Base-by-base conservation (phyloP, 1,140 invertebrate species). In the Wiebesia pumilae region DNA sequence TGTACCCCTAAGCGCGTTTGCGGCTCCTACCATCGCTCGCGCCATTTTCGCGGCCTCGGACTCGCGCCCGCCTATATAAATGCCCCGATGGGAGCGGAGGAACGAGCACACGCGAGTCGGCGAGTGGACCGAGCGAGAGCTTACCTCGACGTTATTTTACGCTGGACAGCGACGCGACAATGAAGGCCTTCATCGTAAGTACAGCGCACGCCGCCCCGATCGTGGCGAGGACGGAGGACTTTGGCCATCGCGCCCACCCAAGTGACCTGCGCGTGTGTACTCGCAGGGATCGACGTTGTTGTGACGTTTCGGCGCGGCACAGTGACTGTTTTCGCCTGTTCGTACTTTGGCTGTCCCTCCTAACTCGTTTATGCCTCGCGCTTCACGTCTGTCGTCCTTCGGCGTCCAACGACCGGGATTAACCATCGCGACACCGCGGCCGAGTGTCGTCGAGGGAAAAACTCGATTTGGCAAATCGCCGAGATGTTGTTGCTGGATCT, bases 101-200 rank as follows among this genome's bases (percentile, higher is more conserved):
- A 79, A 40, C 83, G 83, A 84, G 83, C 73, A 84, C 19, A 79
- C 83, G 83, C 83, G 83, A 83, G 81, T 83, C 67, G 69, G 65
- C 24, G 67, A 51, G 69, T 78, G 54, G 58, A 67, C 82, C 58
- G 69, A 69, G 51, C 71, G 71, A 75, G 40, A 75, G 38, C 71
- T 75, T 75, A 73, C 71, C 71, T 65, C 54, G 79, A 81, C 33
- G 77, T 58, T 79, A 54, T 79, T 79, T 38, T 54, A 58, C 43
- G 47, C 79, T 58, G 51, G 38, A 75, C 40, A 75, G 35, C 35
- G 30, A 40, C 58, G 54, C 65, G 27, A 33, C 40, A 38, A 85
- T 85, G 84, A 85, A 80, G 77, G 62, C 77, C 38, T 77, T 85
- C 77, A 85, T 85, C 84, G 84, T 85, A 85, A 85, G 84, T 85